phyloP scores from a whole-genome alignment of 2,888 invertebrate species.

The Polymixis flavicincta region DNA sequence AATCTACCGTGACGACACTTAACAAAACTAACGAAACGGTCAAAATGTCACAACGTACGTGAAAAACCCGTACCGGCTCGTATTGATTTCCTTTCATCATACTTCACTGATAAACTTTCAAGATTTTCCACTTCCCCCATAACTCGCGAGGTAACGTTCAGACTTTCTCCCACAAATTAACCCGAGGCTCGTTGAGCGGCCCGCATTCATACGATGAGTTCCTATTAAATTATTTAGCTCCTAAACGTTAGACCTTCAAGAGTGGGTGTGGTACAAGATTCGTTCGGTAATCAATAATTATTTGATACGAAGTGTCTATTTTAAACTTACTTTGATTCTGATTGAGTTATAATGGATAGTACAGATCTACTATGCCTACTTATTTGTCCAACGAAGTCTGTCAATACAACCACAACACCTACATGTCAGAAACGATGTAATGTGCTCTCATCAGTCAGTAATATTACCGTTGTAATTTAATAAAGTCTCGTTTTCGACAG shows the following conservation, averaged over 20 bases:
- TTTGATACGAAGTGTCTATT: neutral
- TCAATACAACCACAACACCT: neutral
- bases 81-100: neutral
- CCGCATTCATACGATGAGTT: constrained; percentile 50
- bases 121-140: neutral
- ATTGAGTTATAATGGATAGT: neutral
- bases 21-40: no score
- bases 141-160: constrained; percentile 6
- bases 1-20: no score
- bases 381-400: neutral
- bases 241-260: constrained; percentile 17
- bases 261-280: constrained; percentile 9
- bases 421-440: neutral
- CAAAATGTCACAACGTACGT: no score
- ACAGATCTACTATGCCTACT: neutral
- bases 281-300: neutral
- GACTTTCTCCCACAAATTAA: constrained; percentile 56
- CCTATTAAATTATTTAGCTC: constrained; percentile 55
- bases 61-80: no score
- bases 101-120: neutral
- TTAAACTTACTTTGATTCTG: neutral
- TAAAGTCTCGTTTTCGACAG: neutral
- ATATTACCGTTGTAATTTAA: neutral
- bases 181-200: constrained; percentile 43
- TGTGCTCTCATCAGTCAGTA: neutral